Percentiles rank a stretch among this genome's conserved stretches.
Evolutionary conservation across 2,888 invertebrate genomes (phyloP).

Genomic region (Acrobasis consociella): DNA sequence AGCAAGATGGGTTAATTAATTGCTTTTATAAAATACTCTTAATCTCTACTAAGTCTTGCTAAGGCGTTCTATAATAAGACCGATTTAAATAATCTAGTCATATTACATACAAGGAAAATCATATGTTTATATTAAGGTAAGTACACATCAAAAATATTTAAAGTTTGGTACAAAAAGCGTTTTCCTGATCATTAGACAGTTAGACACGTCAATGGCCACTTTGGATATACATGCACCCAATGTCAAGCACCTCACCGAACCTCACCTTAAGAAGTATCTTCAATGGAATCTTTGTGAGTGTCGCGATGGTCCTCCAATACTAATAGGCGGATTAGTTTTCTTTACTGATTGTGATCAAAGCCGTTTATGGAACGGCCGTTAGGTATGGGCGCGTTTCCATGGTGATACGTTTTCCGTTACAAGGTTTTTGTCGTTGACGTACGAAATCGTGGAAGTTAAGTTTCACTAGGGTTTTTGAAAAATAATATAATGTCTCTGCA

Average conservation of each 20-base stretch:
- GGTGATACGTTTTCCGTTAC: conserved; percentile 7
- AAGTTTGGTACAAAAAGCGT: not conserved
- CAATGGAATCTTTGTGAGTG: conserved; percentile 40
- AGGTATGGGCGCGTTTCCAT: conserved; percentile 26
- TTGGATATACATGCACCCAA: conserved; percentile 28
- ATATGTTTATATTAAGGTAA: not conserved
- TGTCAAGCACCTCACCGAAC: conserved; percentile 30
- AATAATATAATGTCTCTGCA: no score
- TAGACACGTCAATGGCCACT: conserved; percentile 16
- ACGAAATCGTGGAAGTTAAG: not conserved
- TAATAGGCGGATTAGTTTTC: conserved; percentile 61
- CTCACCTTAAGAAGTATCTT: conserved; percentile 35
- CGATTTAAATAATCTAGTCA: no score
- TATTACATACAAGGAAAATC: not conserved
- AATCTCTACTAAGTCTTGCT: no score
- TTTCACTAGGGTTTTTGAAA: not conserved
- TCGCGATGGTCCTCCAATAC: conserved; percentile 50
- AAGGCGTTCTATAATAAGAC: no score
- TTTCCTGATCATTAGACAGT: not conserved
- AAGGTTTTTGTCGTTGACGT: not conserved
- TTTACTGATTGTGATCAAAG: conserved; percentile 49
- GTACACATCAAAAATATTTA: not conserved
- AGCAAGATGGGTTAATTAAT: no score
- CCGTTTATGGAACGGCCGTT: conserved; percentile 28
- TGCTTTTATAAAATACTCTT: no score